Base-by-base conservation (phyloP, 2,113 vertebrate species). In the Oreochromis aureus region DNA sequence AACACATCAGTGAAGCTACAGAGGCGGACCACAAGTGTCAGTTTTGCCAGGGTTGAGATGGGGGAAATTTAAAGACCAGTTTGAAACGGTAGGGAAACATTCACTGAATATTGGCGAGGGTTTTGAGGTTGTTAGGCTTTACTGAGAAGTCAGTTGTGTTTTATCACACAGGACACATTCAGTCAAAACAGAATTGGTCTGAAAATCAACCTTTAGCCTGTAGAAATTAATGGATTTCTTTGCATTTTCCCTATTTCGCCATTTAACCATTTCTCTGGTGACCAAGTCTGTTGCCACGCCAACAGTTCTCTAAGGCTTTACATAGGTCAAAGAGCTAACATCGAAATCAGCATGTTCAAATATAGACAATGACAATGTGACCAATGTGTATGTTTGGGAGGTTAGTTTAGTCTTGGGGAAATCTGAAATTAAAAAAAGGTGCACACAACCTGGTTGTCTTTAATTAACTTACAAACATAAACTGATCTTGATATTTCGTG, bases 11-110 rank as follows among this genome's bases (percentile, higher is more conserved):
- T 76, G 44, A 0, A 76, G 71, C 44, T 51, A 2, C 10, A 7
- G 71, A 30, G 24, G 4, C 1, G 1, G 22, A 48, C 3, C 71
- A 30, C 24, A 0, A 10, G 6, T 10, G n/a, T 15, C 39, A 34
- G 30, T 32, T 61, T 32, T 32, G 27, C 58, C 27, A 66, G 32
- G 10, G 1, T 3, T 63, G 10, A 63, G 32, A 12, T 56, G n/a
- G 54, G n/a, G 54, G 54, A n/a, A 5, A n/a, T 66, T 73, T 73
- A 46, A 73, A 48, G 41, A 73, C 41, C 41, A 73, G 3, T 48
- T 48, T 48, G 22, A 27, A 30, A 46, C 4, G 0, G 4, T 1
- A 48, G 27, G 15, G 27, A 32, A 61, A 76, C 24, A 19, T 76
- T 76, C 41, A 30, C 69, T 11, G 0, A 76, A 0, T 27, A 11